Evolutionary conservation across 2,797 vertebrate species (phyloP), one percentile per base, ranked within the genome.

Genomic region (Sylvia borin): DNA sequence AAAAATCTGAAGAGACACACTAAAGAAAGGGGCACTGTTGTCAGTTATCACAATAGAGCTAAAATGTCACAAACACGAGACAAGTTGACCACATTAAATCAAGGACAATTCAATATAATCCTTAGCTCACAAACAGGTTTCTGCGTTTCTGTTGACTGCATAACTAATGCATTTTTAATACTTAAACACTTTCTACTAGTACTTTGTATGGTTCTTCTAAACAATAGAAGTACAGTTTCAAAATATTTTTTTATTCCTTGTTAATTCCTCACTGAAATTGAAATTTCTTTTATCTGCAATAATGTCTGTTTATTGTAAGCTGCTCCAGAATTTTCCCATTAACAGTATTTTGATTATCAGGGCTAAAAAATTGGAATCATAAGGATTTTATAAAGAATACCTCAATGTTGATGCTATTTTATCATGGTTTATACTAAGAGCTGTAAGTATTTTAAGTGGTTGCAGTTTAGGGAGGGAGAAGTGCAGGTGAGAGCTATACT

Each of bases 1-100:
- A 97, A 98, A 96, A 95, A 82, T 88, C 95, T 94, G 96, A 88
- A 96, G 91, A 97, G 90, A 96, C 90, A 79, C 40, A 62, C 81
- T 94, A 83, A 96, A 95, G 91, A 95, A 97, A 96, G 85, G 85
- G 87, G 40, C 74, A 97, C 24, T 92, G 66, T 97, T 96, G 89
- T 93, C 93, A 90, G 55, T 92, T 76, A 68, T 93, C 61, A 95
- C 84, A 95, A 76, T 68, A 81, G 84, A 95, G 75, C 62, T 95
- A 76, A 95, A 96, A 95, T 92, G 82, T 90, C 95, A 88, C 81
- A 90, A 97, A 96, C 66, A 78, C 7, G 58, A 73, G 88, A 70
- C 77, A 96, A 92, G 7, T 17, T 32, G 94, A 86, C 85, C 93
- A 81, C 42, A 55, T 73, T 87, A 89, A 91, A 89, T 78, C 58